These are phyloP conservation scores for Strigamia crassipes DNA, from an alignment of 2,888 invertebrate species.

Conservation along the genomic window DNA sequence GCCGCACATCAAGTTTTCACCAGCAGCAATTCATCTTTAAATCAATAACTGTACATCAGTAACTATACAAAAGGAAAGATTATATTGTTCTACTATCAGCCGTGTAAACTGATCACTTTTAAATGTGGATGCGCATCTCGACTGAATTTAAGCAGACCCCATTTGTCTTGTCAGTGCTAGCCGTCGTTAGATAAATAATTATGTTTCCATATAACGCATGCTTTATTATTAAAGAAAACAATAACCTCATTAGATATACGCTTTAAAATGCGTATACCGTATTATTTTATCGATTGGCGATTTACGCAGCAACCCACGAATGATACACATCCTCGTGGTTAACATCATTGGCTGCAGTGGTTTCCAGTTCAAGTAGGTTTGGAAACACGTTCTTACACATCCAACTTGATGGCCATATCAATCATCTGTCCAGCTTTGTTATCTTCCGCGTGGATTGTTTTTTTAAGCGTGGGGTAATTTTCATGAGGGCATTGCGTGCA, in stretches of 20 bases:
- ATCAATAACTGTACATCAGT: constrained; percentile 40
- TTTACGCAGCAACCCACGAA: constrained; percentile 10
- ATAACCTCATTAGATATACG: neutral
- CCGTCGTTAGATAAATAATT: neutral
- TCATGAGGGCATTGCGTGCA: neutral
- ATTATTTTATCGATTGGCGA: constrained; percentile 26
- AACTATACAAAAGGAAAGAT: constrained; percentile 35
- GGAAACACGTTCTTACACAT: neutral
- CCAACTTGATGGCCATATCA: neutral
- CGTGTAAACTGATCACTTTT: constrained; percentile 33
- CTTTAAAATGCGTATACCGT: neutral
- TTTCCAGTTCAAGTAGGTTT: constrained; percentile 9
- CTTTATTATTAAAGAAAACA: neutral
- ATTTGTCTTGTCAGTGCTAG: neutral
- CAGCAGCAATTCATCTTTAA: constrained; percentile 42
- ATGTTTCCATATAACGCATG: neutral
- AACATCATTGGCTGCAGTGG: constrained; percentile 39
- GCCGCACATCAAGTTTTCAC: constrained; percentile 38
- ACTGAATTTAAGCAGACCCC: neutral
- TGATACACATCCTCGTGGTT: constrained; percentile 25
- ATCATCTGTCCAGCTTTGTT: neutral
- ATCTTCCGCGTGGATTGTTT: neutral
- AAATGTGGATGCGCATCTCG: neutral
- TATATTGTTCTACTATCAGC: neutral
- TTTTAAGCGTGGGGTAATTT: neutral